Conservation (phyloP, 2,113 vertebrate genomes). For the Chaetops frenatus region DNA sequence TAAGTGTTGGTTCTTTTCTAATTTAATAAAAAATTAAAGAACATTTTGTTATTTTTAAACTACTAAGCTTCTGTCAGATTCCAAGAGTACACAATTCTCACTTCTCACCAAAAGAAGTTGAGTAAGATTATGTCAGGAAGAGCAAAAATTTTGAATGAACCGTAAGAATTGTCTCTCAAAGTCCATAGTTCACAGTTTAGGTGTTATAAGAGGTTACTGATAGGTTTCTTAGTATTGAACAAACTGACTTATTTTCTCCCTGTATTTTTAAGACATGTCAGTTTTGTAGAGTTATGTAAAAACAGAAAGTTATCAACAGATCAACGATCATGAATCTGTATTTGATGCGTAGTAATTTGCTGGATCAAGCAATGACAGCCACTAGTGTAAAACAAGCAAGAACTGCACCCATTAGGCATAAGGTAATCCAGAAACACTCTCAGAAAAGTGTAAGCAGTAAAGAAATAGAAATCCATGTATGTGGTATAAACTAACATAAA, state of each 20-base stretch:
- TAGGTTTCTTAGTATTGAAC: not conserved
- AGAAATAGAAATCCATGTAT: not conserved
- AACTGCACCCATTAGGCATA: not conserved
- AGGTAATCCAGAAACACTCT: not conserved
- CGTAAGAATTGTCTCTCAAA: not conserved
- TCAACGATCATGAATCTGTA: not conserved
- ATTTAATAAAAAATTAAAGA: not conserved
- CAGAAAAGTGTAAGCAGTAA: not conserved
- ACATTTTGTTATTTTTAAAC: not conserved
- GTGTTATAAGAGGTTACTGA: not conserved
- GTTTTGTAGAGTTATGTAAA: fast-evolving
- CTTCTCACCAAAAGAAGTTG: not conserved
- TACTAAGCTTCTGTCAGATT: not conserved
- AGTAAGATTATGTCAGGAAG: not conserved
- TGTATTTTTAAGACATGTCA: not conserved
- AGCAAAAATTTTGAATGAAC: not conserved
- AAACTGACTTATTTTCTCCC: not conserved
- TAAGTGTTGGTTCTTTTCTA: not conserved
- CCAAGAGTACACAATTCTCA: not conserved
- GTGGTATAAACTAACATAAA: not conserved
- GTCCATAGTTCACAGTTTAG: not conserved
- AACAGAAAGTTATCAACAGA: not conserved
- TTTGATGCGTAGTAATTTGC: not conserved
- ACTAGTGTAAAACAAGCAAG: not conserved
- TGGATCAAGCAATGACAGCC: not conserved